Evolutionary conservation across 2,113 vertebrate genomes (phyloP).

Genomic region (Eulacestoma nigropectus): DNA sequence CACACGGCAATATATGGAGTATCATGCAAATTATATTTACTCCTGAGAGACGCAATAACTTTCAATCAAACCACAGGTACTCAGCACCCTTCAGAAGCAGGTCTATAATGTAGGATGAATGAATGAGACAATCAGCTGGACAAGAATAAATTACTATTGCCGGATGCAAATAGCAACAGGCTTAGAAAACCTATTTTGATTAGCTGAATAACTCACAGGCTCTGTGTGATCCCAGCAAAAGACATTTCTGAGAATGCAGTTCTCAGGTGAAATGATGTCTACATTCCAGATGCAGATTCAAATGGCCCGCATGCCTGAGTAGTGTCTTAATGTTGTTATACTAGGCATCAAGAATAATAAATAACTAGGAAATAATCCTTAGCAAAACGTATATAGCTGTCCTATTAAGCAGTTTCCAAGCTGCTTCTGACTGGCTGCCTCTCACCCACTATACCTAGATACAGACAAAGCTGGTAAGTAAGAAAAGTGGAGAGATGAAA

Average conservation of each 20-base stretch:
- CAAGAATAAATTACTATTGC: neutral
- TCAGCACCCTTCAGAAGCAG: neutral
- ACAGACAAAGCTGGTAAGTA: neutral
- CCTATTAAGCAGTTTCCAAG: neutral
- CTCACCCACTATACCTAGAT: neutral
- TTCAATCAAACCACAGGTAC: slow-evolving; percentile 24
- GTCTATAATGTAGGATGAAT: neutral
- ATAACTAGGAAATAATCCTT: neutral
- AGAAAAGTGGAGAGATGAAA: neutral
- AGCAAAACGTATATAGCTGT: neutral
- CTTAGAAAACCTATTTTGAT: neutral
- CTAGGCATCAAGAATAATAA: neutral
- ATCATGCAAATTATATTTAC: slow-evolving; percentile 38
- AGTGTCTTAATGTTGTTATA: neutral
- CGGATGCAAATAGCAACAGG: neutral
- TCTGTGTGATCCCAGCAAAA: neutral
- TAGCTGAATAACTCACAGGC: neutral
- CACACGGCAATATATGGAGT: neutral
- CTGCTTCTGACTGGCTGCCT: neutral
- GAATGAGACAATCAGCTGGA: neutral
- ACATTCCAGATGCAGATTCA: neutral
- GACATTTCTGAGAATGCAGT: neutral
- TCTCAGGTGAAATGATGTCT: neutral
- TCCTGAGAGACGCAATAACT: slow-evolving; percentile 10
- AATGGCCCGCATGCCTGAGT: neutral